Percentiles rank a stretch among this genome's conserved stretches.
Evolutionary conservation across 1,140 invertebrate species (phyloP).

Genomic region (Penaeus indicus): DNA sequence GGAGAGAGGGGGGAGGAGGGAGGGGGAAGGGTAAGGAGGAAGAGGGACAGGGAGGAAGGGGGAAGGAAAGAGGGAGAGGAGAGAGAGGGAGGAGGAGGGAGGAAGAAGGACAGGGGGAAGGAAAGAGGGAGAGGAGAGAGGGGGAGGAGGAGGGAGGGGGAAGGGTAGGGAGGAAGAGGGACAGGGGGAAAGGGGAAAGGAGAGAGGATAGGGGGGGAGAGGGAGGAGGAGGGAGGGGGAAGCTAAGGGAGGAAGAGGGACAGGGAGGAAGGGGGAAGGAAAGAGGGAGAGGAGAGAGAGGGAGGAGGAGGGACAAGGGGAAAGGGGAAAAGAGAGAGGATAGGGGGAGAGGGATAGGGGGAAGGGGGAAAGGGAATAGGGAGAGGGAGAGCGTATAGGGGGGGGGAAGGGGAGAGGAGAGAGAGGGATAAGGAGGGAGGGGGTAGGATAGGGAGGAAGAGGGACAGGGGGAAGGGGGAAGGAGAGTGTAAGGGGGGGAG

Average conservation of each 20-base stretch:
- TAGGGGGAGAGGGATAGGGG: not conserved
- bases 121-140: not conserved
- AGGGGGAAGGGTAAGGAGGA: not conserved
- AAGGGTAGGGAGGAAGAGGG: not conserved
- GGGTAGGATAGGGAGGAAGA: not conserved
- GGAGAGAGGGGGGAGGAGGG: not conserved
- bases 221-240: not conserved
- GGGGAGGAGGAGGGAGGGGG: not conserved
- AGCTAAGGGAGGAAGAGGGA: not conserved
- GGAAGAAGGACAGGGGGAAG: not conserved
- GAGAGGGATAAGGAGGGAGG: not conserved
- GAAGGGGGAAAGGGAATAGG: not conserved
- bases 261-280: not conserved
- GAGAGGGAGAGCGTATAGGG: not conserved
- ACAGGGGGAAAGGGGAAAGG: not conserved
- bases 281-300: not conserved
- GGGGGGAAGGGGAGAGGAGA: fast-evolving
- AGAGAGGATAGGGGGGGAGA: not conserved
- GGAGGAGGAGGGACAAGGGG: not conserved
- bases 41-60: not conserved
- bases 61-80: not conserved
- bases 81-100: not conserved
- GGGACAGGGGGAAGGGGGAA: not conserved
- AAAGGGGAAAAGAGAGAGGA: not conserved
- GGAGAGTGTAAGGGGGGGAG: not conserved